Conservation (phyloP, 2,888 invertebrate genomes). For the Spisula subtruncata region DNA sequence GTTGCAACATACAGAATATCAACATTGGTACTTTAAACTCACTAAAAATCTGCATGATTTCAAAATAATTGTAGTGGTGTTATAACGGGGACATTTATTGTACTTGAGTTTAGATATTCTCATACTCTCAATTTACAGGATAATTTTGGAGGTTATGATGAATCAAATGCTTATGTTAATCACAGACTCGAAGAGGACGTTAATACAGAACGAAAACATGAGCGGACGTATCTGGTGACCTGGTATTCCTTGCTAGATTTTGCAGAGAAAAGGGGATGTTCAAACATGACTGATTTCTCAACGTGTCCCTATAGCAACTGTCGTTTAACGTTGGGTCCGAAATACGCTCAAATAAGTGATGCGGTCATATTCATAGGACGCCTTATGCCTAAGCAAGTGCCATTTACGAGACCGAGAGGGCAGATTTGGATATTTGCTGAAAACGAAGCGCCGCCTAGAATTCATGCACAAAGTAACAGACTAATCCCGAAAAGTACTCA, state of each 20-base stretch:
- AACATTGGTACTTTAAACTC: no score
- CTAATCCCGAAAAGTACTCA: no score
- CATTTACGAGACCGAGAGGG: neutral
- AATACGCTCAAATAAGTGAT: neutral
- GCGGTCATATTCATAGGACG: neutral
- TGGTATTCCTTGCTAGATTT: neutral
- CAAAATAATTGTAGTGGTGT: no score
- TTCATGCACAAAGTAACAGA: neutral
- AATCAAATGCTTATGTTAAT: no score
- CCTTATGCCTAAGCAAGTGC: neutral
- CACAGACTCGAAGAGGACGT: no score
- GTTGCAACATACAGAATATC: no score
- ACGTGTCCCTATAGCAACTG: neutral
- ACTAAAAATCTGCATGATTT: no score
- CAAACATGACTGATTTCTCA: neutral
- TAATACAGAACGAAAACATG: no score
- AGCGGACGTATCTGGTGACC: neutral
- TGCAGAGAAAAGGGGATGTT: neutral
- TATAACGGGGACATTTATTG: no score
- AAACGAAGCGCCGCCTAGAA: neutral
- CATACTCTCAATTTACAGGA: no score
- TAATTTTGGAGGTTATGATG: no score
- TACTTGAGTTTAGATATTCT: no score
- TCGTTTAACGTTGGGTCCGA: neutral
- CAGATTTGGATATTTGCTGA: conserved; percentile 24